Percentiles rank a stretch among this genome's conserved stretches.
These are phyloP conservation scores for Pseudomyrmex gracilis DNA, from an alignment of 1,140 invertebrate species.

Conservation along the genomic window DNA sequence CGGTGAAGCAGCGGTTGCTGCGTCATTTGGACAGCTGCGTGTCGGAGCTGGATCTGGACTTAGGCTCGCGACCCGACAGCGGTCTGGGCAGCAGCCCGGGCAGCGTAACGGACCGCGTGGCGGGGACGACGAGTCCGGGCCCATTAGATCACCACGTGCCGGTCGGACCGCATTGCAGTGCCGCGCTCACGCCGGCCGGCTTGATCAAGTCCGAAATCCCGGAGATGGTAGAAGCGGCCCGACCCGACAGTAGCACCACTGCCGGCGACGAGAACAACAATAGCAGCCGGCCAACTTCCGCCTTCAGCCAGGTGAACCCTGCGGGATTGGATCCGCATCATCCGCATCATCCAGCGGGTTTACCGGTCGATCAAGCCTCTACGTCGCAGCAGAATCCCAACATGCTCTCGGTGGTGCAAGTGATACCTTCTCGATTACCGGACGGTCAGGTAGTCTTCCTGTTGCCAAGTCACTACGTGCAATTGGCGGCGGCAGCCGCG, in stretches of 20 bases:
- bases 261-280: slow-evolving; percentile 84
- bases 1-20: slow-evolving; percentile 89
- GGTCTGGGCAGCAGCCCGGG: slow-evolving; percentile 83
- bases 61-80: slow-evolving; percentile 86
- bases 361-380: slow-evolving; percentile 78
- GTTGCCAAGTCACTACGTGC: slow-evolving; percentile 86
- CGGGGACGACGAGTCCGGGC: slow-evolving; percentile 80
- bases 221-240: slow-evolving; percentile 77
- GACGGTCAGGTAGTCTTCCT: slow-evolving; percentile 87
- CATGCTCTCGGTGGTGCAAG: slow-evolving; percentile 84
- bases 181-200: slow-evolving; percentile 73
- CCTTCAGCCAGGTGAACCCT: slow-evolving; percentile 80
- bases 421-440: slow-evolving; percentile 86
- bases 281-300: slow-evolving; percentile 81
- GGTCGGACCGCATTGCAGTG: slow-evolving; percentile 79
- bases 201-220: slow-evolving; percentile 83
- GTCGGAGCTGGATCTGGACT: slow-evolving; percentile 89
- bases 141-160: slow-evolving; percentile 80
- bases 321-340: slow-evolving; percentile 74
- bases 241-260: slow-evolving; percentile 83
- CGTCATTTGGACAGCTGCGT: slow-evolving; percentile 90
- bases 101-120: slow-evolving; percentile 82
- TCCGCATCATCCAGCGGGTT: slow-evolving; percentile 53
- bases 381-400: slow-evolving; percentile 81
- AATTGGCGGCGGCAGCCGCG: slow-evolving; percentile 84